Conservation (phyloP, 2,888 invertebrate genomes). For the Hyles lineata region DNA sequence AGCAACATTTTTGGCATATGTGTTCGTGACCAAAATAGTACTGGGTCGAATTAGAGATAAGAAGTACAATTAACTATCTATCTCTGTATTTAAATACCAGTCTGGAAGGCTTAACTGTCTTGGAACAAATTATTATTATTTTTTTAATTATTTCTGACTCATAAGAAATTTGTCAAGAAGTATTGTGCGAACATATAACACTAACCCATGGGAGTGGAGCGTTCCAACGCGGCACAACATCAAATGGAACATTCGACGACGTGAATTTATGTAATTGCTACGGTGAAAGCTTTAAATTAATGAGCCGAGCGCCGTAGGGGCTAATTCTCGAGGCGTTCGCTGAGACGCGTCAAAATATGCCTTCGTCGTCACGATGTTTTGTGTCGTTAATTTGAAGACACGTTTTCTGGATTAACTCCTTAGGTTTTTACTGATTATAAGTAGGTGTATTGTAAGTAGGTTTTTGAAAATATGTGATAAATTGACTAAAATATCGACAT, state of each 20-base stretch:
- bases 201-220: not conserved
- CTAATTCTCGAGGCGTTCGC: conserved; percentile 15
- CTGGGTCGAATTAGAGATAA: too few relatives aligned
- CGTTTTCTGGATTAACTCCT: not conserved
- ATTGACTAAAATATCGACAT: too few relatives aligned
- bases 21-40: too few relatives aligned
- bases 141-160: too few relatives aligned
- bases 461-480: too few relatives aligned
- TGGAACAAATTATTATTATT: too few relatives aligned
- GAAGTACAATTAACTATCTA: too few relatives aligned
- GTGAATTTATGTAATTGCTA: conserved; percentile 69
- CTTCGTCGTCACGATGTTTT: not conserved
- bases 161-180: not conserved
- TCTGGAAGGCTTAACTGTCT: too few relatives aligned
- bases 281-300: conserved; percentile 65
- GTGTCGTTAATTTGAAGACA: not conserved
- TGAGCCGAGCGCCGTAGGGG: conserved; percentile 45
- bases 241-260: conserved; percentile 47
- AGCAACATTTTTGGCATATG: too few relatives aligned
- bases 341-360: not conserved
- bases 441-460: too few relatives aligned
- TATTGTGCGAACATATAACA: not conserved
- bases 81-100: too few relatives aligned
- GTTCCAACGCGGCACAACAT: conserved; percentile 37
- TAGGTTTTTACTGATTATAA: not conserved